phyloP scores from a whole-genome alignment of 1,140 invertebrate species.

The Drosophila quadrilineata region DNA sequence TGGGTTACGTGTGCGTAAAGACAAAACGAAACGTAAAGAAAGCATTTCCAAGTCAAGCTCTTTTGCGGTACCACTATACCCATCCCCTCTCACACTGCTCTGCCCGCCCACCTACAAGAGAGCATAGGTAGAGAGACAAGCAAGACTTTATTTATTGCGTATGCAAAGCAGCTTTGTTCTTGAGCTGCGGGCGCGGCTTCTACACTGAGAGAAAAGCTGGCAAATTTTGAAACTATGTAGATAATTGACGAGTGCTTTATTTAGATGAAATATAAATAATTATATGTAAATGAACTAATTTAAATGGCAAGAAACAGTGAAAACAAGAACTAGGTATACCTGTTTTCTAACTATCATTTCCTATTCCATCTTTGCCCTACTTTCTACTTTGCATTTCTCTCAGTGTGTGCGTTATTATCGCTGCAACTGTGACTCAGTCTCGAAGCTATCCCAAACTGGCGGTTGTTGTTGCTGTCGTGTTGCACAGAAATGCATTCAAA shows the following conservation, averaged over 20 bases:
- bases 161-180: constrained; percentile 66
- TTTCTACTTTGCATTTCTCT: constrained; percentile 4
- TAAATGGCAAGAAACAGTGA: no score
- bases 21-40: constrained; percentile 41
- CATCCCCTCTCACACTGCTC: neutral
- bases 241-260: no score
- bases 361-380: no score
- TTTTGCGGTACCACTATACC: neutral
- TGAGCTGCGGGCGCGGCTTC: constrained; percentile 35
- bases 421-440: constrained; percentile 67
- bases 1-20: constrained; percentile 52
- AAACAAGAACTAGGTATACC: no score
- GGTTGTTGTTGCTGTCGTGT: constrained; percentile 43
- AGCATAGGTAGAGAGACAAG: neutral
- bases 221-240: no score
- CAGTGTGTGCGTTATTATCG: constrained; percentile 42
- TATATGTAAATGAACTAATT: no score
- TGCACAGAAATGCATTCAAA: constrained; percentile 69
- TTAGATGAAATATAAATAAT: no score
- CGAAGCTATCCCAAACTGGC: constrained; percentile 35
- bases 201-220: constrained; percentile 11
- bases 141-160: constrained; percentile 53
- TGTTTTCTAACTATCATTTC: neutral
- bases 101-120: constrained; percentile 1
- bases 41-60: constrained; percentile 53